Conservation (phyloP, 2,113 vertebrate genomes). For the Tetraodon nigroviridis region DNA sequence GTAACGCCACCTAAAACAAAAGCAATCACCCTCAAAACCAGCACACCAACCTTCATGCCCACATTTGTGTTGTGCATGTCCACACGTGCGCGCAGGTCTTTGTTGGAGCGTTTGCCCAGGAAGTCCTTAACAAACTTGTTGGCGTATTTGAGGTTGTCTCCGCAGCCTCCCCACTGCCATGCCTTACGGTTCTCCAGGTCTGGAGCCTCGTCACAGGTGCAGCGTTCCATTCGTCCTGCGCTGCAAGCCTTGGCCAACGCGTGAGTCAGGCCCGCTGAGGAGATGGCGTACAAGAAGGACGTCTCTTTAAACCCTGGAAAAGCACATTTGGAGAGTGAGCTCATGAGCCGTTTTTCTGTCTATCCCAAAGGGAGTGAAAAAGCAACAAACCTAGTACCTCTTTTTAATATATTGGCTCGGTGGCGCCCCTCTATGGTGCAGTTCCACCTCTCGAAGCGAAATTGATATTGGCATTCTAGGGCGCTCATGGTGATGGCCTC, state of each 20-base stretch:
- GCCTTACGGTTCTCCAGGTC: conserved; percentile 96
- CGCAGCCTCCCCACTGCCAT: conserved; percentile 98
- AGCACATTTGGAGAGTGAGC: background rate
- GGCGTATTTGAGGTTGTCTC: conserved; percentile 98
- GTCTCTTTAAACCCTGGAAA: conserved; percentile 94
- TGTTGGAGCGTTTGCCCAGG: conserved; percentile 92
- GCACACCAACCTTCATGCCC: conserved; percentile 86
- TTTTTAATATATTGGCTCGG: conserved; percentile 88
- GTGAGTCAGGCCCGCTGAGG: conserved; percentile 90
- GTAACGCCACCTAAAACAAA: background rate
- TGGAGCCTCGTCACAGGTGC: conserved; percentile 94
- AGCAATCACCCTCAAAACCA: background rate
- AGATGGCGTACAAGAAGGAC: conserved; percentile 93
- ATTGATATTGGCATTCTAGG: conserved; percentile 95
- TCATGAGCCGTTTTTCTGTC: too few species aligned
- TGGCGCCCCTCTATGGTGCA: conserved; percentile 94
- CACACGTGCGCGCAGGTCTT: conserved; percentile 90
- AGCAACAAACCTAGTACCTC: conserved; percentile 72
- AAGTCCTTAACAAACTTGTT: conserved; percentile 99
- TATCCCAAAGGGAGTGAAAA: too few species aligned
- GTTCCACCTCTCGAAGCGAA: conserved; percentile 98
- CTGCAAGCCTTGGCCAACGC: conserved; percentile 97
- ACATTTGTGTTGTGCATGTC: conserved; percentile 98
- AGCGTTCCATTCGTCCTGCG: conserved; percentile 94
- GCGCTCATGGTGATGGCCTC: conserved; percentile 97